phyloP scores from a whole-genome alignment of 2,888 invertebrate genomes.

The Agrochola litura region DNA sequence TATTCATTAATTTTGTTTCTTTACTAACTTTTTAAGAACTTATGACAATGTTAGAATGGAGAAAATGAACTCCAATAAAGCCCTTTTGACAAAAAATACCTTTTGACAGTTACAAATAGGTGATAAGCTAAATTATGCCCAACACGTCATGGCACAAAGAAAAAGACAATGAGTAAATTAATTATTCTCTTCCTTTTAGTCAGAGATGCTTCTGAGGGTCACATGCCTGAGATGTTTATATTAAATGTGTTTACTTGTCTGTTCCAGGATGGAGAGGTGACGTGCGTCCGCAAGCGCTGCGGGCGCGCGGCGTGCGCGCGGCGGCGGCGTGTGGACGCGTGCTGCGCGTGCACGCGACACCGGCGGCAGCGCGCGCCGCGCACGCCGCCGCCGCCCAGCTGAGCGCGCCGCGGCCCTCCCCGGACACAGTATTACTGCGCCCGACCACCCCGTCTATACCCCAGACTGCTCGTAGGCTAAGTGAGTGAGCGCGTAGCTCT shows the following conservation, averaged over 20 bases:
- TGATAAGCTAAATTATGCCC: neutral
- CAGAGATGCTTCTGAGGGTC: neutral
- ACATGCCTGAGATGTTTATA: neutral
- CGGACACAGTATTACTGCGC: conserved; percentile 70
- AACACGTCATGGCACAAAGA: neutral
- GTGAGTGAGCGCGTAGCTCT: conserved; percentile 86
- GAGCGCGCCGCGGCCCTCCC: conserved; percentile 70
- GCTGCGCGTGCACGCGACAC: conserved; percentile 91
- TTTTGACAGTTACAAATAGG: too few species aligned
- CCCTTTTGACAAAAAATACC: neutral
- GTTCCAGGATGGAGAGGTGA: conserved; percentile 94
- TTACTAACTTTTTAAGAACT: neutral
- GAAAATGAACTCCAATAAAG: neutral
- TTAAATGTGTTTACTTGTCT: neutral
- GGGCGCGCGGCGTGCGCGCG: conserved; percentile 92
- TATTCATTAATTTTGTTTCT: neutral
- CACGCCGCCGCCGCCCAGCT: conserved; percentile 74
- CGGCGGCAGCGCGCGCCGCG: conserved; percentile 87
- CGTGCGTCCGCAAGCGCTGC: conserved; percentile 95
- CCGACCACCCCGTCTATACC: conserved; percentile 76
- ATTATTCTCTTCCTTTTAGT: neutral
- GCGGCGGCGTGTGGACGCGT: conserved; percentile 89
- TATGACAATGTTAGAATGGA: neutral
- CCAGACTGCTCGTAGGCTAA: conserved; percentile 87
- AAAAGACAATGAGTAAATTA: neutral